Base-by-base conservation (phyloP, 1,140 invertebrate genomes). In the Habropoda laboriosa region DNA sequence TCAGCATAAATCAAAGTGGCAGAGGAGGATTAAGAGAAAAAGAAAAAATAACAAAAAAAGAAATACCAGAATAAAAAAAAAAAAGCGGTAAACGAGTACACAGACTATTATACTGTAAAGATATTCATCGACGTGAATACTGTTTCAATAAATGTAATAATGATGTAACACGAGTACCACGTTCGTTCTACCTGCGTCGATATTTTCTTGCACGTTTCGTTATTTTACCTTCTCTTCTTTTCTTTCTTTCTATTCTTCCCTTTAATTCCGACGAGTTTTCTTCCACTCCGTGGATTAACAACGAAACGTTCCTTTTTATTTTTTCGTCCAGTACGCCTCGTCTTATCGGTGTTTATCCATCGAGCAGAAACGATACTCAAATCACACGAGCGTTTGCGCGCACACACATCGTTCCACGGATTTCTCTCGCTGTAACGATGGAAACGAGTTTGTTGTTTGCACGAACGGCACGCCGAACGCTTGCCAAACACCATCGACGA, bases 111-210 rank as follows among this genome's bases (percentile, higher is more conserved):
- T 81, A 89, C 78, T 88, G 87, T 88, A 86, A 87, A 88, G 85
- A 88, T 89, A 90, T 87, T 83, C 87, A 89, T 90, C 88, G 88
- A 88, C 89, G 89, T 89, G 89, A 86, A 86, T 88, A 89, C 87
- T 90, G 90, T 91, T 91, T 91, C 87, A 91, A 91, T 91, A 90
- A 90, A 91, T 91, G 90, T 91, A 91, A 89, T 82, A 81, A 90
- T 89, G 83, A 89, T 88, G 85, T 73, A 87, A 87, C 51, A 70
- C 66, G 40, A 66, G 32, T 60, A 30, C 42, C 51, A 3, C 57
- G 40, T 73, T 51, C 47, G 77, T 47, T 81, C 10, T 38, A 30
- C 81, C 81, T 57, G 18, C 32, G 47, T 77, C 32, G n/a, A 63
- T 27, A 27, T 32, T 30, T 83, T 42, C 1, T 40, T 58, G 57